Conservation (phyloP, 2,797 vertebrate genomes). For the Molothrus ater region DNA sequence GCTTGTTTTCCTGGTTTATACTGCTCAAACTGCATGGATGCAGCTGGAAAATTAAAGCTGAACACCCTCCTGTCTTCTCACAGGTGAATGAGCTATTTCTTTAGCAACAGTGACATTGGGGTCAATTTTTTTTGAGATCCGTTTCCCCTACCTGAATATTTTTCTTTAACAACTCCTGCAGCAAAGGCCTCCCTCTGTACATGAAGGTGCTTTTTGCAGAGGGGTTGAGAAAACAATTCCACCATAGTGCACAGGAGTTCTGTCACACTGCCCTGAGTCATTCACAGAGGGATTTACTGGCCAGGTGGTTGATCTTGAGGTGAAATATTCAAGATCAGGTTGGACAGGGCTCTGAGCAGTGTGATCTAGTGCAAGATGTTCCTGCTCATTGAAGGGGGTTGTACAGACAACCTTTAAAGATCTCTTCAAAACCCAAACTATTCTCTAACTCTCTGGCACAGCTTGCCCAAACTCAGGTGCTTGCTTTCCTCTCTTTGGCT, state of each 20-base stretch:
- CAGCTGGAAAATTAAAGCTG: not conserved
- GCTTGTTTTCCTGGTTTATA: not conserved
- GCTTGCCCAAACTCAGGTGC: not conserved
- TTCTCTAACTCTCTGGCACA: not conserved
- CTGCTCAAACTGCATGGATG: not conserved
- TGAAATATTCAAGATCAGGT: not conserved
- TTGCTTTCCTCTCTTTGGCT: not conserved
- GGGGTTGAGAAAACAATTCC: not conserved
- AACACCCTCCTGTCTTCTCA: not conserved
- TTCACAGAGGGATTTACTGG: not conserved
- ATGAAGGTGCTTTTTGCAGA: not conserved
- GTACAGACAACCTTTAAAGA: not conserved
- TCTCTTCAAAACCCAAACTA: not conserved
- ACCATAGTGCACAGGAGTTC: not conserved
- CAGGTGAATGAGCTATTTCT: not conserved
- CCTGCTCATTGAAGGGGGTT: not conserved
- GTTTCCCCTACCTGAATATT: not conserved
- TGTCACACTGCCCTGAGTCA: not conserved
- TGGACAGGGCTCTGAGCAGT: not conserved
- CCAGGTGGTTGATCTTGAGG: not conserved
- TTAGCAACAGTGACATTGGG: no score
- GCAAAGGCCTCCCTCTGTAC: not conserved
- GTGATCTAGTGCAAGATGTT: not conserved
- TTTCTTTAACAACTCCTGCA: not conserved
- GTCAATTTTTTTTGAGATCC: not conserved